These are phyloP conservation scores for Chaenogobius annularis DNA, from an alignment of 2,113 vertebrate species.

Conservation along the genomic window DNA sequence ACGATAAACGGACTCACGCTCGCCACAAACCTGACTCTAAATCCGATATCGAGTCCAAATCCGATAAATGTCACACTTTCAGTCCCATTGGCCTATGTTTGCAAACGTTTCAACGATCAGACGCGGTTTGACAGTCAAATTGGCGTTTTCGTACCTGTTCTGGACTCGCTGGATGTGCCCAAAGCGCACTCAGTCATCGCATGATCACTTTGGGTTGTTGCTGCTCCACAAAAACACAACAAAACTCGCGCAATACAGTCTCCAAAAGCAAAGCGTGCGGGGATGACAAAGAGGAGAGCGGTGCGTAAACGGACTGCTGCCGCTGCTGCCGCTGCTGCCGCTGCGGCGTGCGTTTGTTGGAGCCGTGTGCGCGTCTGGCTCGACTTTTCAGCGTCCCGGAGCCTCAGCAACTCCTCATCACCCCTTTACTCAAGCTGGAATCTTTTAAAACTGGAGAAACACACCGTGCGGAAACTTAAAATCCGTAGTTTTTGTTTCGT, in stretches of 20 bases:
- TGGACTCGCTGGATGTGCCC: constrained; percentile 67
- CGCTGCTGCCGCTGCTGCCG: too few species aligned
- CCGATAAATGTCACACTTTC: neutral
- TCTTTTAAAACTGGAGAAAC: neutral
- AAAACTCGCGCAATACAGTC: neutral
- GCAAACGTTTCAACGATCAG: neutral
- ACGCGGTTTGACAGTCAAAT: neutral
- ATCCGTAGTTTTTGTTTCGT: neutral
- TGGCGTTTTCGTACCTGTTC: constrained; percentile 71
- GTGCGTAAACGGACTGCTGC: too few species aligned
- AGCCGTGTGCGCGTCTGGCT: constrained; percentile 19
- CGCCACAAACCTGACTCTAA: neutral
- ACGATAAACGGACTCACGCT: too few species aligned
- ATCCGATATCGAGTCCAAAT: neutral
- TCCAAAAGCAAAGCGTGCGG: neutral
- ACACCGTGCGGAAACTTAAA: neutral
- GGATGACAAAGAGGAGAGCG: neutral
- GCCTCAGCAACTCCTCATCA: constrained; percentile 40
- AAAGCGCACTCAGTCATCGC: constrained; percentile 79
- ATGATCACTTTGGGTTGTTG: constrained; percentile 70
- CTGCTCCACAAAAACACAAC: constrained; percentile 25
- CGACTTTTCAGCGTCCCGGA: constrained; percentile 8
- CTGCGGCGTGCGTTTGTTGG: too few species aligned
- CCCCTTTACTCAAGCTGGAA: neutral
- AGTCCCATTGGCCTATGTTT: neutral